Conservation (phyloP, 2,888 invertebrate genomes). For the Creontiades dilutus region DNA sequence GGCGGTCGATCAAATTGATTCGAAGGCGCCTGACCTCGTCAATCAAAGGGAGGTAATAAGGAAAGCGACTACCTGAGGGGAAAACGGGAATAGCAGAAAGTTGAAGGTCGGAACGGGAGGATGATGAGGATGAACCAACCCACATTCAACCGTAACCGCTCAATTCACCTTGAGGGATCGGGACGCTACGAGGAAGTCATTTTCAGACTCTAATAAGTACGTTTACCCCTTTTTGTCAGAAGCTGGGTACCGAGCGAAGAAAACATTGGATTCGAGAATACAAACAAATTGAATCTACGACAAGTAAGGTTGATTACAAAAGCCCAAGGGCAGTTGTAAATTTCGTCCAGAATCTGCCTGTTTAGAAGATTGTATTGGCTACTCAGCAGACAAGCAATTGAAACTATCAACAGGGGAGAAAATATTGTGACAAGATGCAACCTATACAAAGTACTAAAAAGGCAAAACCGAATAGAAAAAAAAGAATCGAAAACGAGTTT, state of each 20-base stretch:
- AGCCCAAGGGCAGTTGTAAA: too few species aligned
- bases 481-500: too few species aligned
- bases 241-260: neutral
- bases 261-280: too few species aligned
- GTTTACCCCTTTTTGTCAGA: neutral
- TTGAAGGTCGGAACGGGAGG: neutral
- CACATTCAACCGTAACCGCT: neutral
- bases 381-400: too few species aligned
- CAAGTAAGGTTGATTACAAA: too few species aligned
- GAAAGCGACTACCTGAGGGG: constrained; percentile 10
- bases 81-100: constrained; percentile 30
- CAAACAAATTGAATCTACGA: too few species aligned
- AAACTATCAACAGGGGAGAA: too few species aligned
- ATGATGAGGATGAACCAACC: constrained; percentile 14
- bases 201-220: constrained; percentile 4
- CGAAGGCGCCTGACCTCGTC: neutral
- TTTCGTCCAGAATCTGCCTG: too few species aligned
- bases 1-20: neutral
- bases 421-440: too few species aligned
- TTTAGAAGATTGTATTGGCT: too few species aligned
- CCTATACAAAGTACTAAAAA: too few species aligned
- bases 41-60: neutral
- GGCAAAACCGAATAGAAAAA: too few species aligned
- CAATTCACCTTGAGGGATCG: constrained; percentile 24
- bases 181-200: constrained; percentile 32